Evolutionary conservation across 2,797 vertebrate genomes (phyloP).

Genomic region (Psittacula echo): DNA sequence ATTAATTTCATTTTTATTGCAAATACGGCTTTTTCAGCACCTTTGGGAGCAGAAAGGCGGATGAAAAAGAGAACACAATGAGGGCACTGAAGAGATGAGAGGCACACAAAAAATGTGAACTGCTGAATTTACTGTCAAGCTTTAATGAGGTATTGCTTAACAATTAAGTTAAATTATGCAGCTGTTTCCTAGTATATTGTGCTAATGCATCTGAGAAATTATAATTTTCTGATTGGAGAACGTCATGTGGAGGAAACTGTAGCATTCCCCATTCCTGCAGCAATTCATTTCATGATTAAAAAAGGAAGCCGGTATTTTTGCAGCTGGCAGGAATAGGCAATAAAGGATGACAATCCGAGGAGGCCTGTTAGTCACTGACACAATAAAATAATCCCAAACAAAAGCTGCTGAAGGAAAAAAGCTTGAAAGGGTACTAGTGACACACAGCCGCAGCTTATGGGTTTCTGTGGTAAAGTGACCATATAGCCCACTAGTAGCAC

Average conservation of each 20-base stretch:
- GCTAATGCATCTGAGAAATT: constrained; percentile 67
- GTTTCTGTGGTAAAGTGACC: not conserved
- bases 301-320: constrained; percentile 61
- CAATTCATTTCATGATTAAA: constrained; percentile 69
- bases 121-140: constrained; percentile 67
- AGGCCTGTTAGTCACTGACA: constrained; percentile 56
- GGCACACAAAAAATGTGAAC: constrained; percentile 44
- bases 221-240: constrained; percentile 61
- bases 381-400: constrained; percentile 29
- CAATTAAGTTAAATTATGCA: constrained; percentile 80
- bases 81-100: constrained; percentile 12
- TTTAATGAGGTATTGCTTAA: constrained; percentile 72
- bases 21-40: constrained; percentile 31
- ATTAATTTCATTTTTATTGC: constrained; percentile 15
- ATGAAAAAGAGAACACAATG: not conserved
- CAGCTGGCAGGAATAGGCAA: constrained; percentile 62
- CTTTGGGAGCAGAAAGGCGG: constrained; percentile 10
- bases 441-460: not conserved
- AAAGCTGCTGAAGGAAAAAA: constrained; percentile 30
- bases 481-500: not conserved
- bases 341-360: constrained; percentile 58
- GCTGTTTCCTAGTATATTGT: constrained; percentile 72
- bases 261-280: constrained; percentile 50
- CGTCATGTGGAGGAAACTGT: constrained; percentile 59
- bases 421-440: not conserved